Evolutionary conservation across 2,113 vertebrate species (phyloP).

Genomic region (Petroica traversi): DNA sequence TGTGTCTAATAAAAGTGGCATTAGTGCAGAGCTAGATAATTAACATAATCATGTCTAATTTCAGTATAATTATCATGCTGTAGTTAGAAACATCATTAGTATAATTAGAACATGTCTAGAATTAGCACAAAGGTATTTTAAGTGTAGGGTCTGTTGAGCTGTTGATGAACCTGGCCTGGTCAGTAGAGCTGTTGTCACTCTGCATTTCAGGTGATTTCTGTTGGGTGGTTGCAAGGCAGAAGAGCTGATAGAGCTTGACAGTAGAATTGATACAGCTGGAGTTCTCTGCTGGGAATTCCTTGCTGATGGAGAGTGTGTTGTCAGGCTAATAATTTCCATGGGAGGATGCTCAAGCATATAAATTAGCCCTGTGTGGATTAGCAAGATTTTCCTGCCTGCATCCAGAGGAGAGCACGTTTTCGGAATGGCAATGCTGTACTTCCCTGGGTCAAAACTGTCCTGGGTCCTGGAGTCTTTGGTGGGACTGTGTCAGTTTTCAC

Average conservation of each 20-base stretch:
- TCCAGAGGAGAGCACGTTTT: not conserved
- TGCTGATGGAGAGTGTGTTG: not conserved
- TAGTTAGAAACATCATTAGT: constrained; percentile 10
- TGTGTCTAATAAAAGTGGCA: not conserved
- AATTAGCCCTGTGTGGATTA: not conserved
- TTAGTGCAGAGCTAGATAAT: not conserved
- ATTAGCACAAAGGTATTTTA: not conserved
- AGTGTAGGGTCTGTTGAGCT: not conserved
- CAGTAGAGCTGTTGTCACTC: not conserved
- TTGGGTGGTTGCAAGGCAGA: not conserved
- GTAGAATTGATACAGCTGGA: not conserved
- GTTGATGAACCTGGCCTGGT: not conserved
- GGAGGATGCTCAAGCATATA: not conserved
- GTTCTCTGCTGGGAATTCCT: not conserved
- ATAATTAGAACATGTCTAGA: not conserved
- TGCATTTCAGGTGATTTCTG: not conserved
- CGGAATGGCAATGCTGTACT: not conserved
- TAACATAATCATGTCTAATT: not conserved
- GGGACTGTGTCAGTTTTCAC: not conserved
- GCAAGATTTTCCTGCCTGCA: not conserved
- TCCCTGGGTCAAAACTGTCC: not conserved
- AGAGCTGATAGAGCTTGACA: not conserved
- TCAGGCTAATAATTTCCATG: not conserved
- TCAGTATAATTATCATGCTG: not conserved
- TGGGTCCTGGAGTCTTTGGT: not conserved